Base-by-base conservation (phyloP, 2,888 invertebrate genomes). In the Phasia obesa region DNA sequence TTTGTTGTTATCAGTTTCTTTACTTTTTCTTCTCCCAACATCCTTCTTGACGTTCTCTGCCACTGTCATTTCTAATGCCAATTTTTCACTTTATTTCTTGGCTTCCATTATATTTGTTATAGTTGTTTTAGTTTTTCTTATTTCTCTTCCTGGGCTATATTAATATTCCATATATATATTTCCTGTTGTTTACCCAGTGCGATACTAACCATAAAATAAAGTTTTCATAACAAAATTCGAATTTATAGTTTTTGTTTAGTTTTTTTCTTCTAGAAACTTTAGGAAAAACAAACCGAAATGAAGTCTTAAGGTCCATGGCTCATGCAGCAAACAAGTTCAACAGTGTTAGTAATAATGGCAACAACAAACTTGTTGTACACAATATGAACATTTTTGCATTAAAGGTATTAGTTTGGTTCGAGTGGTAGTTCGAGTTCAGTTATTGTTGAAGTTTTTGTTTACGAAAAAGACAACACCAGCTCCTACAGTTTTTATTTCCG, bases 181-280 rank as follows among this genome's bases (percentile, higher is more conserved):
- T 38, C 49, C 67, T 67, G 73, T 73, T 77, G 71, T 73, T 71
- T 73, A 73, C 76, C 71, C 79, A 83, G 25, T 79, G 60, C 71
- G 31, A 62, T 67, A 38, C 42, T 42, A 71, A 79, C 27, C 82
- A 76, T 79, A 76, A 75, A 75, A 75, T 65, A 75, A 79, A 83
- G 71, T 83, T 83, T 71, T 76, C 75, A 83, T 79, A 79, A 75
- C 79, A 75, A 81, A 76, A 83, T 79, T 71, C 60, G 60, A 71
- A 83, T 75, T 83, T 83, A 79, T 79, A 47, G 82, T 75, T 79
- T 71, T 74, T 75, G 70, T 75, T 81, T 64, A 49, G 62, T 65
- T 31, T 73, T n/a, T 75, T 75, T 81, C 75, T 64, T 80, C 4
- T 6, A n/a, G 5, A 42, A 70, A 44, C 57, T 59, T 64, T 57